A percentile compares a stretch with the other conserved stretches of the same genome.
These are phyloP conservation scores for Latrodectus hesperus DNA, from an alignment of 2,888 invertebrate species.

Conservation along the genomic window DNA sequence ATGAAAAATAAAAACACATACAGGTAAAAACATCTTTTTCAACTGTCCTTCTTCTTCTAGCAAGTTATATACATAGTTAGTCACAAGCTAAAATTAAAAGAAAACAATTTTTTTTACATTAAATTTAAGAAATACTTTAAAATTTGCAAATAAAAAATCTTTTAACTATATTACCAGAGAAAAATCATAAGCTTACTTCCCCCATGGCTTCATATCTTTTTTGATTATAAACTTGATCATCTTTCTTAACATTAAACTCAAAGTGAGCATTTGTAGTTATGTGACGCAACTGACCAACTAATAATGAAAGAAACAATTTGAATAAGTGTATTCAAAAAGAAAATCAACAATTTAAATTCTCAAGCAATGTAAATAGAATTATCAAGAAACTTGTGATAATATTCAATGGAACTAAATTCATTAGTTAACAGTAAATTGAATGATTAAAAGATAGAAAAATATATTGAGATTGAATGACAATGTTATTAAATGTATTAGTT, in stretches of 20 bases:
- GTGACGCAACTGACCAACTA: conserved; percentile 82
- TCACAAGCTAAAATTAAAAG: conserved; percentile 78
- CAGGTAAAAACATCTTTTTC: conserved; percentile 79
- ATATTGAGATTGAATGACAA: no score
- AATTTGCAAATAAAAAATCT: no score
- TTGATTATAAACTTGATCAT: conserved; percentile 81
- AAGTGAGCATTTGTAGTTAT: conserved; percentile 79
- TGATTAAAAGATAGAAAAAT: no score
- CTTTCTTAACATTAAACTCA: conserved; percentile 80
- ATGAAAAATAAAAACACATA: conserved; percentile 72
- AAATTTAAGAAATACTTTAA: background rate
- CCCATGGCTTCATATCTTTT: conserved; percentile 84
- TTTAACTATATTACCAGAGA: background rate
- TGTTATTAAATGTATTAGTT: no score
- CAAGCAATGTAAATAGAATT: no score
- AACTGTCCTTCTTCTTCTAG: conserved; percentile 80
- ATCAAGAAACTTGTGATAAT: no score
- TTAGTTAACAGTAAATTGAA: no score
- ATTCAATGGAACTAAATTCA: no score
- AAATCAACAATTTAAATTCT: no score
- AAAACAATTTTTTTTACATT: background rate
- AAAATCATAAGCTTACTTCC: conserved; percentile 76
- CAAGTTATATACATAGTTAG: conserved; percentile 82
- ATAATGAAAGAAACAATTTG: no score
- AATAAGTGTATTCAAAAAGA: no score